phyloP scores from a whole-genome alignment of 2,113 vertebrate genomes.

The Amblyopsis rosae region DNA sequence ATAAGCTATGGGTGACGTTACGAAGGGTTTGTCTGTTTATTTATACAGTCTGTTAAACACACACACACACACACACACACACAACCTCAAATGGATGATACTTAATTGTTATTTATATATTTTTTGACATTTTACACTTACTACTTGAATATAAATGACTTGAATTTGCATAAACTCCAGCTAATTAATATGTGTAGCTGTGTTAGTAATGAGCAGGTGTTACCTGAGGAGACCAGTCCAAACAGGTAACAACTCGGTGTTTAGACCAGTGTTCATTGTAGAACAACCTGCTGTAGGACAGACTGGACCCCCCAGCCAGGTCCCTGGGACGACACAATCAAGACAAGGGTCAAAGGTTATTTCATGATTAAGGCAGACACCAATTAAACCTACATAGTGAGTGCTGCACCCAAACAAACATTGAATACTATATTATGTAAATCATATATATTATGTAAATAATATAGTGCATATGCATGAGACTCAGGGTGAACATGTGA shows the following conservation, averaged over 20 bases:
- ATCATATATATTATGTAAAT: neutral
- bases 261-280: conserved; percentile 98
- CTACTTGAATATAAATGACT: too few species aligned
- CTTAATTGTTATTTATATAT: too few species aligned
- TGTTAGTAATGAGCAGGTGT: neutral
- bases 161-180: too few species aligned
- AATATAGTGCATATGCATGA: neutral
- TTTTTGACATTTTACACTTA: too few species aligned
- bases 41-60: too few species aligned
- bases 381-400: neutral
- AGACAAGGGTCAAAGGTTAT: conserved; percentile 24
- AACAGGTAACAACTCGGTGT: conserved; percentile 94
- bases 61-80: too few species aligned
- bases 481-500: too few species aligned
- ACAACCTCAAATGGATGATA: too few species aligned
- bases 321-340: conserved; percentile 76
- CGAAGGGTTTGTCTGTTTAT: too few species aligned
- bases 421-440: neutral
- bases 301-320: conserved; percentile 88
- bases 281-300: conserved; percentile 91
- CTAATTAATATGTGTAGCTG: conserved; percentile 2
- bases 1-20: too few species aligned
- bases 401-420: neutral
- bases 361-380: neutral
- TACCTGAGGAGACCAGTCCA: conserved; percentile 98